Percentiles rank a stretch among this genome's conserved stretches.
These are phyloP conservation scores for Triplophysa dalaica DNA, from an alignment of 2,113 vertebrate species.

Conservation along the genomic window DNA sequence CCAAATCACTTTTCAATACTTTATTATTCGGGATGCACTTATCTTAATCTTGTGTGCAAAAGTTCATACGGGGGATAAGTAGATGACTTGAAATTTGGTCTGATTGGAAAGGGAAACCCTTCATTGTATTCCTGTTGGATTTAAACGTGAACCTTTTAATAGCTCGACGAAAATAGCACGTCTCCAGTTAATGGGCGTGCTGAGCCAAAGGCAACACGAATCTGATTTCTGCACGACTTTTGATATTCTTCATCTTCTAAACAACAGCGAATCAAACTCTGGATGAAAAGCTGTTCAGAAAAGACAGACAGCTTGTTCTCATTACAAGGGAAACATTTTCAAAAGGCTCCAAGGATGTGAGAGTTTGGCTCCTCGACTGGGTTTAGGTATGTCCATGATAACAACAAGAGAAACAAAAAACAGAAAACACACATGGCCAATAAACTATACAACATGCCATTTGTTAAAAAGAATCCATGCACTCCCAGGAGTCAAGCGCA, in stretches of 20 bases:
- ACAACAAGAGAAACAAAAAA: slow-evolving; percentile 23
- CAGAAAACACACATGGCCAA: slow-evolving; percentile 15
- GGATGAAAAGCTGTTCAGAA: neutral
- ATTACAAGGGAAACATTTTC: slow-evolving; percentile 1
- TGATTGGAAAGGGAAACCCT: neutral
- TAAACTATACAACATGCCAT: slow-evolving; percentile 30
- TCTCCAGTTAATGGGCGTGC: slow-evolving; percentile 8
- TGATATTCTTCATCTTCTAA: neutral
- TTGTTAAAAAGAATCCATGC: slow-evolving; percentile 3
- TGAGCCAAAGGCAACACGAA: slow-evolving; percentile 15
- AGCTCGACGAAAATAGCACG: neutral
- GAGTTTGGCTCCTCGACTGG: neutral
- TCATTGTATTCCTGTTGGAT: neutral
- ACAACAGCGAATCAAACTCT: neutral
- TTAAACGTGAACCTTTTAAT: slow-evolving; percentile 1
- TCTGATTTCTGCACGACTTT: neutral
- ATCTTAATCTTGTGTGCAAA: neutral
- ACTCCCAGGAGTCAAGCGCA: slow-evolving; percentile 8
- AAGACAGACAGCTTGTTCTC: slow-evolving; percentile 10
- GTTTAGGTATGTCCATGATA: slow-evolving; percentile 17
- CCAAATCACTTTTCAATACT: no score
- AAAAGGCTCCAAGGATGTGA: slow-evolving; percentile 14
- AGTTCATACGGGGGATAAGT: neutral
- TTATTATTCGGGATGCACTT: neutral
- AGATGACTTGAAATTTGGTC: neutral